phyloP scores from a whole-genome alignment of 2,113 vertebrate species.

The Spilogale gracilis region DNA sequence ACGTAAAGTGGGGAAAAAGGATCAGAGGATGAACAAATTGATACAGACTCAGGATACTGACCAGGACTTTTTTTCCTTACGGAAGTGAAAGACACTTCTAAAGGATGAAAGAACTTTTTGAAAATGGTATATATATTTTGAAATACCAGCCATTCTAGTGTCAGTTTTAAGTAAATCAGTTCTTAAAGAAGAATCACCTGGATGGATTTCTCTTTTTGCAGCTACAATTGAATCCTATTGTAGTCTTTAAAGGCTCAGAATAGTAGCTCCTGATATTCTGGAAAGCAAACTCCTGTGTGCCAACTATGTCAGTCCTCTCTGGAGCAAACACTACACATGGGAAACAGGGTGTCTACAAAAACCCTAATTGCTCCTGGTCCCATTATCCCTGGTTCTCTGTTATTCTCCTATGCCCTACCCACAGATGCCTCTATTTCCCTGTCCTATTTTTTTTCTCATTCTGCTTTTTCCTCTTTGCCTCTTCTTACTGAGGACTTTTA shows the following conservation, averaged over 20 bases:
- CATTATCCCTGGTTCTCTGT: neutral
- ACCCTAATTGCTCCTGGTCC: neutral
- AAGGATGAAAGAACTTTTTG: neutral
- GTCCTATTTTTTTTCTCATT: neutral
- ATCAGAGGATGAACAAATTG: neutral
- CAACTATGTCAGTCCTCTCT: neutral
- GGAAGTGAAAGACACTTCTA: neutral
- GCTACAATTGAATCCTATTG: neutral
- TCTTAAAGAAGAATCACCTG: neutral
- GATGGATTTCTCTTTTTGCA: neutral
- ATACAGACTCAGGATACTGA: neutral
- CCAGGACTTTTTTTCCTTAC: neutral
- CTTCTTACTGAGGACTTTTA: neutral
- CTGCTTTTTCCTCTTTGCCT: neutral
- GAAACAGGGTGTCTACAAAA: neutral
- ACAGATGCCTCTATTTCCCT: neutral
- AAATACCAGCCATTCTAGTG: neutral
- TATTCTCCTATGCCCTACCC: neutral
- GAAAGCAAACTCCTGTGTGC: neutral
- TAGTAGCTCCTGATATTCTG: neutral
- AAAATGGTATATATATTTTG: neutral
- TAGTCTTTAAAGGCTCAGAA: neutral
- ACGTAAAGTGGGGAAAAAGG: no score
- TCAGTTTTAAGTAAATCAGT: conserved; percentile 3
- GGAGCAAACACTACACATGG: neutral